Evolutionary conservation across 2,113 vertebrate genomes (phyloP), one percentile per base, ranked within the genome.

Genomic region (Leptocoma aspasia): DNA sequence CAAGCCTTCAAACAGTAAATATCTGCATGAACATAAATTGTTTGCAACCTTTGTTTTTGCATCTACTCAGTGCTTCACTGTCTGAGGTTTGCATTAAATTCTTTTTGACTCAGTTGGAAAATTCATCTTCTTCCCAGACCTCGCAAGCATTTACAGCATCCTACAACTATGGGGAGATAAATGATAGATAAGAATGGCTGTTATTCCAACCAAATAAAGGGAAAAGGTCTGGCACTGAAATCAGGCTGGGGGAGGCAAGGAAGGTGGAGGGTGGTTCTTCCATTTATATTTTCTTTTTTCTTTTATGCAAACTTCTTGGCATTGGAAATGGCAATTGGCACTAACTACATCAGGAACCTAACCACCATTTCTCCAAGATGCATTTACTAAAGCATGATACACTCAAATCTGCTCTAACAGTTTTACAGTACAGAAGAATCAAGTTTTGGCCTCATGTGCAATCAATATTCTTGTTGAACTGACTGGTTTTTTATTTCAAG

Each of bases 211-310:
- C 10, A 71, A 89, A 71, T 59, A 73, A 72, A 72, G 45, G 31
- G 14, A 59, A 92, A 70, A 72, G 8, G 11, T 35, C 7, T 35
- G 37, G 9, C 21, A 31, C 10, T 31, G 28, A 76, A 79, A 90
- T n/a, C 15, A 65, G 59, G 14, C 7, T n/a, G 11, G 6, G 16
- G 3, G 4, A 39, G 10, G 3, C 3, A 2, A 7, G 24, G 15
- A 19, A 14, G 6, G 15, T 5, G 28, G 9, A 26, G 18, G 3
- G 4, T 45, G 10, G 9, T 14, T 60, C 3, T 56, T 12, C 35
- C 9, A 10, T 22, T 20, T 21, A 54, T 21, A 7, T n/a, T 52
- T 59, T 57, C 33, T 5, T 4, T 31, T 37, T 76, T 37, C 6
- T 45, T 56, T 72, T 49, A 30, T 10, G 39, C 21, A 78, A 44